phyloP scores from a whole-genome alignment of 2,888 invertebrate species.

The Agonopterix heracliana region DNA sequence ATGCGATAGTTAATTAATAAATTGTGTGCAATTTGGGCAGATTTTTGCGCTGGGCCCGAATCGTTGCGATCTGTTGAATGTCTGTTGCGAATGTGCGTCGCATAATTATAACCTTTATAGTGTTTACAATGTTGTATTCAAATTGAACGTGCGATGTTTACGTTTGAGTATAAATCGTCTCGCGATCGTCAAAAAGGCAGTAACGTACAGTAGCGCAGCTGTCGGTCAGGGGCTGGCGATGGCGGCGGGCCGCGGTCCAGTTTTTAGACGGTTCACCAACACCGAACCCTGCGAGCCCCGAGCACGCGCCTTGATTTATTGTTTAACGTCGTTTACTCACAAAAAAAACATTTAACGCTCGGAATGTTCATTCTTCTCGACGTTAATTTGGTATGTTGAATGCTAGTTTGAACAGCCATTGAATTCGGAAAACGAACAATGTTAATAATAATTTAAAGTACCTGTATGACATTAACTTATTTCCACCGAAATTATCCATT shows the following conservation, averaged over 20 bases:
- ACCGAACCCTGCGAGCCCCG: constrained; percentile 1
- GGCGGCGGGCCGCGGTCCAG: constrained; percentile 26
- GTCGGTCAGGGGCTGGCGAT: constrained; percentile 35
- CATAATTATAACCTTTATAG: too few relatives aligned
- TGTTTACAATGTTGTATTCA: too few relatives aligned
- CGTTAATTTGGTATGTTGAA: constrained; percentile 2
- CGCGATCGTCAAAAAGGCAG: constrained; percentile 6
- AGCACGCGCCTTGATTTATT: constrained; percentile 29
- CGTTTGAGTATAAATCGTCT: too few relatives aligned
- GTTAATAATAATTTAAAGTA: not conserved
- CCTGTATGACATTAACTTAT: too few relatives aligned
- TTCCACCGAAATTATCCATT: too few relatives aligned
- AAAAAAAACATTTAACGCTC: constrained; percentile 3
- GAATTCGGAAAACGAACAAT: not conserved
- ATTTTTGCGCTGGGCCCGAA: too few relatives aligned
- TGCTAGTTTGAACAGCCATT: not conserved
- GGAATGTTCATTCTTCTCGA: constrained; percentile 9
- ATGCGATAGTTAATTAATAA: too few relatives aligned
- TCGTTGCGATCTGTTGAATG: too few relatives aligned
- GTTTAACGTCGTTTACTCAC: constrained; percentile 8
- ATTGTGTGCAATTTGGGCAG: too few relatives aligned
- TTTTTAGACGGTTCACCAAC: constrained; percentile 40
- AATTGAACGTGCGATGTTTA: too few relatives aligned
- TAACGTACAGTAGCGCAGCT: constrained; percentile 25
- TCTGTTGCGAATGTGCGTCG: too few relatives aligned